Conservation (phyloP, 2,888 invertebrate species). For the Scaeva pyrastri region DNA sequence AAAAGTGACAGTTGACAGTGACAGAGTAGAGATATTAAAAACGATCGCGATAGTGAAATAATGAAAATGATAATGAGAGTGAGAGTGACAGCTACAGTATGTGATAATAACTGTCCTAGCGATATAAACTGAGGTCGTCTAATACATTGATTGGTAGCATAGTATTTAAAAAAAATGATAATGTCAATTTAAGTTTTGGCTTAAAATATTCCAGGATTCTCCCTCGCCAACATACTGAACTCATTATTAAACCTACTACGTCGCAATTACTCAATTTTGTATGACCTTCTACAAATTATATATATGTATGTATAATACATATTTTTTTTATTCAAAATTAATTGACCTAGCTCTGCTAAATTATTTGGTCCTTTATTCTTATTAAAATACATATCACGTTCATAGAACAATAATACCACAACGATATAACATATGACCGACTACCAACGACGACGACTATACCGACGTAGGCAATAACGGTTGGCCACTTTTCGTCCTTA, state of each 20-base stretch:
- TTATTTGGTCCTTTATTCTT: conserved; percentile 12
- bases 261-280: not conserved
- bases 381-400: conserved; percentile 62
- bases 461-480: conserved; percentile 44
- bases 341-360: conserved; percentile 36
- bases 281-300: conserved; percentile 2
- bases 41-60: too few relatives aligned
- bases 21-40: too few relatives aligned
- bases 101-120: too few relatives aligned
- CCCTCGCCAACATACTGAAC: not conserved
- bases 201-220: too few relatives aligned
- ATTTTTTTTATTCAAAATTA: conserved; percentile 41
- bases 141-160: too few relatives aligned
- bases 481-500: conserved; percentile 64
- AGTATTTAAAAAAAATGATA: too few relatives aligned
- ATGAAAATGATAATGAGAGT: too few relatives aligned
- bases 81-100: too few relatives aligned
- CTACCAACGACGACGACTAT: too few relatives aligned
- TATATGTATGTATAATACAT: not conserved
- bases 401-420: conserved; percentile 52
- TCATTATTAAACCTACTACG: not conserved
- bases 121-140: too few relatives aligned
- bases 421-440: conserved; percentile 37
- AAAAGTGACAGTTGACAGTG: too few relatives aligned
- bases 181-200: too few relatives aligned